A percentile compares a stretch with the other conserved stretches of the same genome.
These are phyloP conservation scores for Eucidaris tribuloides DNA, from an alignment of 35 echinoderm and acorn worm species.

Conservation along the genomic window DNA sequence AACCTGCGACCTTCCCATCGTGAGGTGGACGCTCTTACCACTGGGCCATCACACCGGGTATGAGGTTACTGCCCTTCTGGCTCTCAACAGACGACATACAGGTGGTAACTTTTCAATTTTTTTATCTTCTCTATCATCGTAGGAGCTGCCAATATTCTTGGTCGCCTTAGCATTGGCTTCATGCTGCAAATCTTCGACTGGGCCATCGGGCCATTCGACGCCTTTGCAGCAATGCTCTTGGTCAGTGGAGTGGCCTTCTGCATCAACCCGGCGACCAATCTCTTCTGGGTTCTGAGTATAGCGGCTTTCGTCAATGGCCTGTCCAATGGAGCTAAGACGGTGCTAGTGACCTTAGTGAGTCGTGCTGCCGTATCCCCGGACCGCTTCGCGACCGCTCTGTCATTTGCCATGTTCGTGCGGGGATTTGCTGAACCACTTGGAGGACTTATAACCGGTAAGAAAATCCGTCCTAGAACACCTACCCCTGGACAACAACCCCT, in stretches of 20 bases:
- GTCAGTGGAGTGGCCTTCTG: background rate
- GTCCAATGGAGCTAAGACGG: conserved; percentile 8
- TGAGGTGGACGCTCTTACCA: too few species aligned
- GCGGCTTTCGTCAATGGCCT: conserved; percentile 5
- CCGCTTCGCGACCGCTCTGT: conserved; percentile 1
- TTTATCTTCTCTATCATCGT: too few species aligned
- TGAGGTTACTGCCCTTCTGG: too few species aligned
- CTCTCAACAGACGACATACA: too few species aligned
- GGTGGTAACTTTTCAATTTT: too few species aligned
- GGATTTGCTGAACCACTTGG: conserved; percentile 20
- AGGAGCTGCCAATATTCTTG: conserved; percentile 4
- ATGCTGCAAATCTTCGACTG: background rate
- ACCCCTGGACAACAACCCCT: too few species aligned
- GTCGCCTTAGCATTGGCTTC: background rate
- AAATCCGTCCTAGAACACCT: too few species aligned
- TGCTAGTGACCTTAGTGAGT: conserved; percentile 9
- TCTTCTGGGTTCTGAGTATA: background rate
- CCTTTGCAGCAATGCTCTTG: background rate
- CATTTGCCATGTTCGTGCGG: conserved; percentile 4
- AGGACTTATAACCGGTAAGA: conserved; percentile 3
- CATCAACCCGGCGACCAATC: background rate
- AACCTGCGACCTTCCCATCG: too few species aligned
- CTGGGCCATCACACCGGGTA: too few species aligned
- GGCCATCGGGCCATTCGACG: background rate
- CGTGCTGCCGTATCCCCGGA: background rate